phyloP scores from a whole-genome alignment of 2,113 vertebrate species.

The Lanius collurio region DNA sequence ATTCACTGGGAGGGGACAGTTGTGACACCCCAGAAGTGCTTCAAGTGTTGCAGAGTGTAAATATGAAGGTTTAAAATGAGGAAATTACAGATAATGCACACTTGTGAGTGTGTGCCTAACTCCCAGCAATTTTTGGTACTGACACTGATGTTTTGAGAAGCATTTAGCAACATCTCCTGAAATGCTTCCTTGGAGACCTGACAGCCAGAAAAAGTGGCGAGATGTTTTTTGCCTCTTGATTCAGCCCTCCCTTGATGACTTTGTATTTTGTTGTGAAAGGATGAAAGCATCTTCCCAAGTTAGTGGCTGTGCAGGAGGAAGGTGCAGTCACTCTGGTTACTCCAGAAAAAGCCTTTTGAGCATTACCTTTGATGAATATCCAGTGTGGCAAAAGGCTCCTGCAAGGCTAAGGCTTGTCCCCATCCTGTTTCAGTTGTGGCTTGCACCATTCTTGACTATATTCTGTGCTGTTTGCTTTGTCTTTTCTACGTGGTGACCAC shows the following conservation, averaged over 20 bases:
- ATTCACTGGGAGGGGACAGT: neutral
- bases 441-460: neutral
- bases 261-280: neutral
- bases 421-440: rapidly evolving
- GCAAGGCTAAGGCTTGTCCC: neutral
- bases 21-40: neutral
- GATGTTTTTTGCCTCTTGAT: neutral
- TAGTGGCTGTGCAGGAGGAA: neutral
- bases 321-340: neutral
- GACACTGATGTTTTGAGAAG: neutral
- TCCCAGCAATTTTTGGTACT: neutral
- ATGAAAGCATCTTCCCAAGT: neutral
- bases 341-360: neutral
- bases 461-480: rapidly evolving
- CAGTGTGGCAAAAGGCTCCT: neutral
- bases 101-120: neutral
- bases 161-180: neutral
- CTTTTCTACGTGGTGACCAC: rapidly evolving
- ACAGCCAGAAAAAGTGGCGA: neutral
- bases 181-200: neutral
- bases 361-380: neutral
- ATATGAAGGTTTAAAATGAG: neutral
- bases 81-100: neutral
- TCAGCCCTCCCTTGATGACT: neutral
- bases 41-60: neutral